Conservation (phyloP, 1,140 invertebrate genomes). For the Drosophila baimaii region DNA sequence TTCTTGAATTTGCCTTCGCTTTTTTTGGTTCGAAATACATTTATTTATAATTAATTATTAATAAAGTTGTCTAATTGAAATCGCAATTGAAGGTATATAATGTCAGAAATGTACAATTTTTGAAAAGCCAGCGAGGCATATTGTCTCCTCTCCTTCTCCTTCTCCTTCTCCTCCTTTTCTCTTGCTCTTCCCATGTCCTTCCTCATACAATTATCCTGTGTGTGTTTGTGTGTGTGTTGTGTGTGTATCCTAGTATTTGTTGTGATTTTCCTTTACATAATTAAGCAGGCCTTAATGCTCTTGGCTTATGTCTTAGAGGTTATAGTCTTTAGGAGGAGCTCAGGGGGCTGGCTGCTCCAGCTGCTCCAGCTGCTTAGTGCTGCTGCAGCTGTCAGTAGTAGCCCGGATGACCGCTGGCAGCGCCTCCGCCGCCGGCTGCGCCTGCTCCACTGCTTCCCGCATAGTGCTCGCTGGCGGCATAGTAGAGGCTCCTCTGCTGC, state of each 20-base stretch:
- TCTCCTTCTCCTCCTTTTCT: not conserved
- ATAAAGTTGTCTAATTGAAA: not conserved
- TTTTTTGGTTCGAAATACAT: conserved; percentile 4
- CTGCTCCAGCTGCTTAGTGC: not conserved
- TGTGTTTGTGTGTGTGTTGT: not conserved
- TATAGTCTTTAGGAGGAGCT: too few species aligned
- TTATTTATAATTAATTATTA: not conserved
- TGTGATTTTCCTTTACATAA: too few species aligned
- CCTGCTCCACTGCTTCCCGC: conserved; percentile 11
- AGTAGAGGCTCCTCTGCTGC: conserved; percentile 42
- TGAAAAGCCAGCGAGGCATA: too few species aligned
- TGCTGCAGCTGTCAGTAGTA: conserved; percentile 34
- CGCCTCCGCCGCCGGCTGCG: conserved; percentile 2
- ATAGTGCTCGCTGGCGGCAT: conserved; percentile 40
- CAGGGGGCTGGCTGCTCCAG: too few species aligned
- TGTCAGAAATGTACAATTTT: conserved; percentile 10
- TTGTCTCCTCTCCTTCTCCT: not conserved
- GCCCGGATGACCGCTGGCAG: conserved; percentile 31
- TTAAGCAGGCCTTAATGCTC: too few species aligned
- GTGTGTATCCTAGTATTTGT: not conserved
- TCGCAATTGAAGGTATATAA: not conserved
- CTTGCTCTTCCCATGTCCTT: too few species aligned
- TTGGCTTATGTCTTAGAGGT: too few species aligned
- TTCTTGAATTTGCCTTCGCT: conserved; percentile 11
- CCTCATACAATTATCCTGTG: not conserved